phyloP scores from a whole-genome alignment of 37 sponge, comb jelly and placozoan genomes.

The Hormiphora californensis region DNA sequence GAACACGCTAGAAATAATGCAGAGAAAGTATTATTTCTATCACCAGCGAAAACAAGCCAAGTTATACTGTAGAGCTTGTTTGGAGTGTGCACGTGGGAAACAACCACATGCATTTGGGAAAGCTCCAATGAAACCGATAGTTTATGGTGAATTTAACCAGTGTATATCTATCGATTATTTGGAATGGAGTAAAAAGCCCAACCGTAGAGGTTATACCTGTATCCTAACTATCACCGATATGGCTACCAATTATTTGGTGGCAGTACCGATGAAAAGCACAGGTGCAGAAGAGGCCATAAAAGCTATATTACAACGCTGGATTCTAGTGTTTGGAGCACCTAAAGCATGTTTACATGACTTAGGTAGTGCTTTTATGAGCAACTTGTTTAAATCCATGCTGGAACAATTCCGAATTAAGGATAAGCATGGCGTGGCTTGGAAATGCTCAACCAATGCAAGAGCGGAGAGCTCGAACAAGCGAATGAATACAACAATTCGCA shows the following conservation, averaged over 20 bases:
- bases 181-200: not conserved
- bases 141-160: slow-evolving; percentile 32
- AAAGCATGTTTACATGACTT: not conserved
- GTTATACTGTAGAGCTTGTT: not conserved
- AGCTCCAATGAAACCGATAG: not conserved
- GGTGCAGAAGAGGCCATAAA: not conserved
- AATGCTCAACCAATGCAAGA: not conserved
- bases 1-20: not conserved
- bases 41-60: not conserved
- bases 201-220: not conserved
- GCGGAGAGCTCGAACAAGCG: not conserved
- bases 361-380: not conserved
- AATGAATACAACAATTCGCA: not conserved
- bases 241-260: not conserved
- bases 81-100: not conserved
- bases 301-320: not conserved
- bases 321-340: not conserved
- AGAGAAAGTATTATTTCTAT: not conserved
- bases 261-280: not conserved
- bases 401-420: not conserved
- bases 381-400: not conserved
- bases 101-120: not conserved
- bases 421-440: not conserved
- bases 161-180: not conserved
- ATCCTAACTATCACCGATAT: not conserved